Evolutionary conservation across 2,113 vertebrate genomes (phyloP).

Genomic region (Vireo altiloquus): DNA sequence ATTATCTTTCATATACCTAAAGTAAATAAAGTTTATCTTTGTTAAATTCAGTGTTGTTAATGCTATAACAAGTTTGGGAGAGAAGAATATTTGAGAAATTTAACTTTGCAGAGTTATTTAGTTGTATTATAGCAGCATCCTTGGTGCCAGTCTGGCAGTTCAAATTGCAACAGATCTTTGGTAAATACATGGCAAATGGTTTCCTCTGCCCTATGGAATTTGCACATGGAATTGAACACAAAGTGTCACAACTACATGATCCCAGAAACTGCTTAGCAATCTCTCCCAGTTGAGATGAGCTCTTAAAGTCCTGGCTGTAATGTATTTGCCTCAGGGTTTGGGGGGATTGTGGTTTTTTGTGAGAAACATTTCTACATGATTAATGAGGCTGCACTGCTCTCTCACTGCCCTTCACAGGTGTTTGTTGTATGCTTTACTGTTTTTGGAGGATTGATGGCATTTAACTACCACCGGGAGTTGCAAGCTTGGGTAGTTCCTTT

Average conservation of each 20-base stretch:
- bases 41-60: background rate
- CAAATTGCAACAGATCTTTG: background rate
- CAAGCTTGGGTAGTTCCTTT: constrained; percentile 77
- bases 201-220: background rate
- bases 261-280: background rate
- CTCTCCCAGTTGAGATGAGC: background rate
- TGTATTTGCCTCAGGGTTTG: background rate
- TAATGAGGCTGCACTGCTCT: background rate
- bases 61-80: background rate
- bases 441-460: constrained; percentile 80
- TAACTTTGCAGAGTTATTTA: background rate
- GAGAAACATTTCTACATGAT: background rate
- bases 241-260: background rate
- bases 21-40: background rate
- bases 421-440: constrained; percentile 77
- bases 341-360: rapidly evolving
- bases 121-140: background rate
- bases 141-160: background rate
- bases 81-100: background rate
- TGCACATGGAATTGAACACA: background rate
- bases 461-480: constrained; percentile 75
- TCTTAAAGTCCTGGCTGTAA: background rate
- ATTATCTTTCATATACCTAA: background rate
- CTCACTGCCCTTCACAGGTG: constrained; percentile 39
- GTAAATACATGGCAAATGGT: background rate